These are phyloP conservation scores for Eumaeus atala DNA, from an alignment of 1,140 invertebrate genomes.

Conservation along the genomic window DNA sequence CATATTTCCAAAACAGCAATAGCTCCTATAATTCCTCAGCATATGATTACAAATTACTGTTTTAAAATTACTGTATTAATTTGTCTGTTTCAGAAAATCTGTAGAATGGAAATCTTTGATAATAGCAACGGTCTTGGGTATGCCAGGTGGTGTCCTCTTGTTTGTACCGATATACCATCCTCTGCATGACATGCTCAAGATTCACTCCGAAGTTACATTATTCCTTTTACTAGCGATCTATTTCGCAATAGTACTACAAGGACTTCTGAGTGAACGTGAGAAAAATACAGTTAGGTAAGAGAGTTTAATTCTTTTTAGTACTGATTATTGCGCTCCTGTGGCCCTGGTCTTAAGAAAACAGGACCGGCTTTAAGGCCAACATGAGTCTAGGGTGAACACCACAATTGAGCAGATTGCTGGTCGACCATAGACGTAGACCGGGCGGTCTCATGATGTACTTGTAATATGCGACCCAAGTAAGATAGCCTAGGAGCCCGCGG, in stretches of 20 bases:
- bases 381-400: too few relatives aligned
- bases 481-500: too few relatives aligned
- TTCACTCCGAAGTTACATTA: conserved; percentile 83
- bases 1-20: not conserved
- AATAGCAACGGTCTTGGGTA: conserved; percentile 77
- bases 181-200: conserved; percentile 79
- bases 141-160: conserved; percentile 81
- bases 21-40: too few relatives aligned
- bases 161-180: conserved; percentile 85
- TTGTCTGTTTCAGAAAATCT: conserved; percentile 66
- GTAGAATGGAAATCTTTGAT: conserved; percentile 76
- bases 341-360: too few relatives aligned
- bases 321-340: too few relatives aligned
- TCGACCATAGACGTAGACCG: too few relatives aligned
- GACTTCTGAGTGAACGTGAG: conserved; percentile 64
- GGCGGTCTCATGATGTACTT: too few relatives aligned
- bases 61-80: conserved; percentile 3
- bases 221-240: conserved; percentile 79
- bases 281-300: conserved; percentile 38
- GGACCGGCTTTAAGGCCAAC: too few relatives aligned
- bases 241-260: conserved; percentile 75
- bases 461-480: too few relatives aligned
- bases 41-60: conserved; percentile 1
- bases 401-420: too few relatives aligned
- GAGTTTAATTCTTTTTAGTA: too few relatives aligned